Conservation (phyloP, 2,888 invertebrate species). For the Chrysodeixis includens region DNA sequence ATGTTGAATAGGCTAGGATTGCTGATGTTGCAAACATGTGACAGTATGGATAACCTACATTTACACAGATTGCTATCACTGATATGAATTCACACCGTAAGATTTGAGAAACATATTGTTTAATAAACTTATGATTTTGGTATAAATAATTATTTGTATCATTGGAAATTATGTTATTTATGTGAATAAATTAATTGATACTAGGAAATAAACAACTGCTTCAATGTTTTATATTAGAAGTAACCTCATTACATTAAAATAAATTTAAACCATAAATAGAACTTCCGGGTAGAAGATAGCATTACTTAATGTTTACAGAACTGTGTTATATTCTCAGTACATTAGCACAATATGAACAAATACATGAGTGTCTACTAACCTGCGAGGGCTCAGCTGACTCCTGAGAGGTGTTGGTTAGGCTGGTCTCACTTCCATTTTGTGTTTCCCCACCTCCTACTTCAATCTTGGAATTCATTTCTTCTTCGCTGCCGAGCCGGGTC, state of each 20-base stretch:
- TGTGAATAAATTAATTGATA: not conserved
- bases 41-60: constrained; percentile 2
- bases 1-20: too few species aligned
- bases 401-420: constrained; percentile 69
- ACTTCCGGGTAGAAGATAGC: not conserved
- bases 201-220: not conserved
- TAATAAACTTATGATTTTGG: not conserved
- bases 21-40: constrained; percentile 4
- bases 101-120: not conserved
- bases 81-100: not conserved
- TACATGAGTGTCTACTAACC: constrained; percentile 64
- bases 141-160: not conserved
- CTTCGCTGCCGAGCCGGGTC: constrained; percentile 69
- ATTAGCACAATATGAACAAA: not conserved
- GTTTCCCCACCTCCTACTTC: constrained; percentile 71
- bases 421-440: constrained; percentile 76
- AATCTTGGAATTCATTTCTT: constrained; percentile 78
- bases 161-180: not conserved
- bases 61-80: constrained; percentile 2
- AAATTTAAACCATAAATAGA: not conserved
- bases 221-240: not conserved
- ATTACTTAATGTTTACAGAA: not conserved
- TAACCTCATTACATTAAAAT: not conserved
- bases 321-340: not conserved
- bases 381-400: constrained; percentile 57